Base-by-base conservation (phyloP, 2,797 vertebrate species). In the Tamandua tetradactyla region DNA sequence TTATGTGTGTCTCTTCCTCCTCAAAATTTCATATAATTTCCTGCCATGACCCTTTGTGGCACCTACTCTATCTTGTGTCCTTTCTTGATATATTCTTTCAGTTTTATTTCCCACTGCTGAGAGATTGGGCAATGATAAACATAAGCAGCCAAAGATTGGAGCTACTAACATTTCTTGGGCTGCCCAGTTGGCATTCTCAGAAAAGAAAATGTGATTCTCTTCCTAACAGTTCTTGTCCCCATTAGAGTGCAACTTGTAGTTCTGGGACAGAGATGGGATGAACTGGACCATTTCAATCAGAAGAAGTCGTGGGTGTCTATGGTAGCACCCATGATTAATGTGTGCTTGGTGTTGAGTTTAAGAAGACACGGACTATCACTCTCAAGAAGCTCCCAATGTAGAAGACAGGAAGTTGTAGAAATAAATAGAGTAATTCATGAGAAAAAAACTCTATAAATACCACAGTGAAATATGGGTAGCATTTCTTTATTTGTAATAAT, bases 201-300 rank as follows among this genome's bases (percentile, higher is more conserved):
- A 49, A 68, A 59, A 87, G 32, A 8, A 69, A 27, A 32, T 85
- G 2, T 30, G 13, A 57, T 91, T 79, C 42, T 2, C 25, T 85
- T 92, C 32, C 75, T 3, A 40, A 13, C 59, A 59, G 7, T 10
- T 7, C 11, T 35, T 35, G 35, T 3, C 35, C 25, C 32, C 75
- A 1, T 62, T 61, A 55, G 32, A 89, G n/a, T 30, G 69, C 83
- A 92, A 6, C 15, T 32, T 52, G 1, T 32, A n/a, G 44, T 37
- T 37, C 47, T 13, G 2, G 18, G 32, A 13, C 32, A 32, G 49
- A 30, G 14, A 13, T 2, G 0, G 0, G 44, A 35, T 69, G 1
- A 47, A 25, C 6, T 44, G 22, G n/a, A 18, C 18, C 72, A 20
- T 49, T 81, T 93, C 25, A 79, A 23, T 47, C 4, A 71, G 30